Evolutionary conservation across 1,140 invertebrate species (phyloP).

Genomic region (Idris sp.): DNA sequence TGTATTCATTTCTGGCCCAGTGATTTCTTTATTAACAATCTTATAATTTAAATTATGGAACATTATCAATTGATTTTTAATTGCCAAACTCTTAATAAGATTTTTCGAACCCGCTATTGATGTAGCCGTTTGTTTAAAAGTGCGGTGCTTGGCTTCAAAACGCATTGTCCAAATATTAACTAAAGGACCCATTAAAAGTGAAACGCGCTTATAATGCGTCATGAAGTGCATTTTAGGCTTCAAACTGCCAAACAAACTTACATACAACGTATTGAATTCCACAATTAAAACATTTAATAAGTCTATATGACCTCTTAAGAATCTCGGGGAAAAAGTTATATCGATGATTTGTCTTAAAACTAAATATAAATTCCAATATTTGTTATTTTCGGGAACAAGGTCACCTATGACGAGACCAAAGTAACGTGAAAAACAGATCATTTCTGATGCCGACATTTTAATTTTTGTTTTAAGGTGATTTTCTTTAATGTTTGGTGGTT

Average conservation of each 20-base stretch:
- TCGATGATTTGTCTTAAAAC: slow-evolving; percentile 16
- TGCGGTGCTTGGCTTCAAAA: slow-evolving; percentile 13
- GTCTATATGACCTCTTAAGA: slow-evolving; percentile 3
- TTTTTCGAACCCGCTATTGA: slow-evolving; percentile 14
- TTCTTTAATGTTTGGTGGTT: slow-evolving; percentile 11
- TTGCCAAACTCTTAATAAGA: slow-evolving; percentile 20
- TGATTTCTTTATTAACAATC: too few relatives aligned
- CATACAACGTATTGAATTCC: slow-evolving; percentile 2
- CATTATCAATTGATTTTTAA: too few relatives aligned
- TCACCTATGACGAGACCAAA: slow-evolving; percentile 27
- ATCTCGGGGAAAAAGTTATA: slow-evolving; percentile 15
- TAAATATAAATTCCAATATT: slow-evolving; percentile 19
- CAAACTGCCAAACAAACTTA: too few relatives aligned
- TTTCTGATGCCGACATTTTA: slow-evolving; percentile 21
- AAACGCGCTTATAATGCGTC: neutral
- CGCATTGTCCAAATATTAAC: slow-evolving; percentile 10
- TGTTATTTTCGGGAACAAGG: slow-evolving; percentile 12
- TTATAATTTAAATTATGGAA: too few relatives aligned
- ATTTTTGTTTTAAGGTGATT: slow-evolving; percentile 6
- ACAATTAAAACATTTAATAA: slow-evolving; percentile 2
- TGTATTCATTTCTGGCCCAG: too few relatives aligned
- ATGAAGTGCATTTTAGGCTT: too few relatives aligned
- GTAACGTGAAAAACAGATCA: slow-evolving; percentile 28
- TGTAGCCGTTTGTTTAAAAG: slow-evolving; percentile 1
- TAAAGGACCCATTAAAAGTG: slow-evolving; percentile 10